Percentiles rank a stretch among this genome's conserved stretches.
These are phyloP conservation scores for Aleiodes sp. DNA, from an alignment of 1,140 invertebrate species.

Conservation along the genomic window DNA sequence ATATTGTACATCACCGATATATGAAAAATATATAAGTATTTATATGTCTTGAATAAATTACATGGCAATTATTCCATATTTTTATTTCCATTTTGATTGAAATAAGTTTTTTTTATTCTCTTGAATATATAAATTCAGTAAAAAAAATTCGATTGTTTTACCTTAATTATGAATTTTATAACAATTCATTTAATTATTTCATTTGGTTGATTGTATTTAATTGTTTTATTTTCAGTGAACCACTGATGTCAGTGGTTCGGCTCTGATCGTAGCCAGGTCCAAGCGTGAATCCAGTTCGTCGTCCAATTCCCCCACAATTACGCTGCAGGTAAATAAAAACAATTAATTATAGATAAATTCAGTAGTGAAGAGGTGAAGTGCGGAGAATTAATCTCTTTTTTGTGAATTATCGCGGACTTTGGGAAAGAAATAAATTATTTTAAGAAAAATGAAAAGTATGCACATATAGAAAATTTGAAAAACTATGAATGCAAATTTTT, in stretches of 20 bases:
- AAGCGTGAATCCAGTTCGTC: constrained; percentile 88
- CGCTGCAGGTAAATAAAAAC: constrained; percentile 68
- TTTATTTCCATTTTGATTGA: not conserved
- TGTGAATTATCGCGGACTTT: not conserved
- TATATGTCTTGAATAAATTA: constrained; percentile 10
- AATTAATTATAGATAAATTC: not conserved
- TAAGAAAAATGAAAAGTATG: too few relatives aligned
- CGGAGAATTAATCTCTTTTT: too few relatives aligned
- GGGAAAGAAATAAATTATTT: too few relatives aligned
- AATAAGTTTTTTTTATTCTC: not conserved
- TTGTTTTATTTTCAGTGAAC: constrained; percentile 71
- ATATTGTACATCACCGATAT: constrained; percentile 33
- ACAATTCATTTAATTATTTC: too few relatives aligned
- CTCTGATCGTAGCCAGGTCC: constrained; percentile 86
- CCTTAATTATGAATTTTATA: too few relatives aligned
- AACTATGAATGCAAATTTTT: too few relatives aligned
- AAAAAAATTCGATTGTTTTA: too few relatives aligned
- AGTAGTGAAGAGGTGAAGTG: too few relatives aligned
- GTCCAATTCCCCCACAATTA: constrained; percentile 91
- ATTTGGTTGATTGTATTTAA: too few relatives aligned
- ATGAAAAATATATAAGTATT: constrained; percentile 37
- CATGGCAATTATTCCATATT: not conserved
- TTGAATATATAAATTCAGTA: too few relatives aligned
- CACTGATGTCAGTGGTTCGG: constrained; percentile 89
- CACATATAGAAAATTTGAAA: too few relatives aligned